Conservation (phyloP, 2,797 vertebrate species). For the Characodon lateralis region DNA sequence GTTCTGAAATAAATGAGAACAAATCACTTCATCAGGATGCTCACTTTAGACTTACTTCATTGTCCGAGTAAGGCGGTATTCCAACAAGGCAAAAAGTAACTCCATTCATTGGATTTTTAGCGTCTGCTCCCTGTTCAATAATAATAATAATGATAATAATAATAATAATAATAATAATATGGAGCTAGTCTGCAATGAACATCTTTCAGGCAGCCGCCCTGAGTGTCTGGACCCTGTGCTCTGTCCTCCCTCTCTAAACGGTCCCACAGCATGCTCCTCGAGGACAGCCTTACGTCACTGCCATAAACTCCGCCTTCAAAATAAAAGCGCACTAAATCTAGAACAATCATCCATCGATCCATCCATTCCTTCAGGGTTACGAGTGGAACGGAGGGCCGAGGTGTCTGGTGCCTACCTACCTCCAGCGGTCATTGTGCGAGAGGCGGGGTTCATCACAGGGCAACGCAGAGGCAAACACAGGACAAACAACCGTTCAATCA, state of each 20-base stretch:
- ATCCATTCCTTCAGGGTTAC: neutral
- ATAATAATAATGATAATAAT: neutral
- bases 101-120: conserved; percentile 88
- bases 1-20: neutral
- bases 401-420: no score
- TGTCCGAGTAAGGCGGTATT: conserved; percentile 85
- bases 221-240: neutral
- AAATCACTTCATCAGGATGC: neutral
- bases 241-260: neutral
- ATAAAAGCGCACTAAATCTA: conserved; percentile 28
- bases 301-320: conserved; percentile 22
- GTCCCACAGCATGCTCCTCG: neutral
- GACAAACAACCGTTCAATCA: no score
- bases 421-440: no score
- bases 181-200: neutral
- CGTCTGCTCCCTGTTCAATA: neutral
- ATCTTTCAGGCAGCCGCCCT: neutral
- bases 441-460: no score
- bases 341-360: neutral
- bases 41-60: conserved; percentile 77
- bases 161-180: neutral
- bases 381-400: neutral
- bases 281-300: neutral
- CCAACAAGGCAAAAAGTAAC: conserved; percentile 95
- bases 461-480: no score